These are phyloP conservation scores for Istiophorus platypterus DNA, from an alignment of 2,113 vertebrate genomes.

Conservation along the genomic window DNA sequence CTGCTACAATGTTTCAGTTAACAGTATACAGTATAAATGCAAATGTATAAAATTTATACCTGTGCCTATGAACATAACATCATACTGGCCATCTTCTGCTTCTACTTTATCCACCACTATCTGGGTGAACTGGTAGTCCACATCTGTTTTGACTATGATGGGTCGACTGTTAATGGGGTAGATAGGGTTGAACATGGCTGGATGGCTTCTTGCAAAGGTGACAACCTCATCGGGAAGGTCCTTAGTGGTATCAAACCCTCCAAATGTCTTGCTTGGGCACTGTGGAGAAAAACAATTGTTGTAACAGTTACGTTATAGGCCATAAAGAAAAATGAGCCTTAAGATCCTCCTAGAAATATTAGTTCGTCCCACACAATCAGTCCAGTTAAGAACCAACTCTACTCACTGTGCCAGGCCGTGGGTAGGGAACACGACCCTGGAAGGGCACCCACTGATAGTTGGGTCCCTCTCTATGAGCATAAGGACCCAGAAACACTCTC, in stretches of 20 bases:
- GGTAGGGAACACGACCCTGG: conserved; percentile 96
- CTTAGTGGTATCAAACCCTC: conserved; percentile 97
- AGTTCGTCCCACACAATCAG: neutral
- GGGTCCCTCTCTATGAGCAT: conserved; percentile 95
- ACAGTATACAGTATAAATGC: neutral
- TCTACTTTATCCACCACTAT: conserved; percentile 98
- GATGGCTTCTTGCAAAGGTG: conserved; percentile 96
- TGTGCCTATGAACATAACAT: conserved; percentile 99
- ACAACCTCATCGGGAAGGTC: conserved; percentile 98
- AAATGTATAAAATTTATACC: conserved; percentile 61
- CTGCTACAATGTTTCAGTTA: neutral
- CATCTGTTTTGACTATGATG: conserved; percentile 96
- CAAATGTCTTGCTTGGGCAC: conserved; percentile 99
- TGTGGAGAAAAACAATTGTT: conserved; percentile 52
- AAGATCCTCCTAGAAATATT: neutral
- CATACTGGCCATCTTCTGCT: conserved; percentile 97
- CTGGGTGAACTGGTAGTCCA: conserved; percentile 98
- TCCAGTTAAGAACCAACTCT: neutral
- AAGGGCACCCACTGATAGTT: conserved; percentile 98
- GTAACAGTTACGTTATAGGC: neutral
- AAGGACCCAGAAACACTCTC: conserved; percentile 96
- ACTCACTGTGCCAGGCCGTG: conserved; percentile 97
- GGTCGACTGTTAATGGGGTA: conserved; percentile 95
- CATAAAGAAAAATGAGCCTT: neutral
- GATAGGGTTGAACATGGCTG: conserved; percentile 96